phyloP scores from a whole-genome alignment of 2,113 vertebrate species.

The Chascanopsetta lugubris region DNA sequence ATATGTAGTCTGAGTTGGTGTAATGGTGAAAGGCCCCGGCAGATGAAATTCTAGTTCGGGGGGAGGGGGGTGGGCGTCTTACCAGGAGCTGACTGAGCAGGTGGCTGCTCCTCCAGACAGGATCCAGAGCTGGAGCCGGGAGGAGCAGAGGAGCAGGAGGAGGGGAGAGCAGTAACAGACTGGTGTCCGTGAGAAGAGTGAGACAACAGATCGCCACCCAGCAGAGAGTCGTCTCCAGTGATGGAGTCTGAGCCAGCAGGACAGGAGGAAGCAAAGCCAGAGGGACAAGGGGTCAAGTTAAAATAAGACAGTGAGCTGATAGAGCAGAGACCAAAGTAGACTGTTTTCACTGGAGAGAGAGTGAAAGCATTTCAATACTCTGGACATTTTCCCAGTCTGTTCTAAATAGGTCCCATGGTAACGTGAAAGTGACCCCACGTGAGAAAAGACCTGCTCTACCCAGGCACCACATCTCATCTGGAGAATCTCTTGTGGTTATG shows the following conservation, averaged over 20 bases:
- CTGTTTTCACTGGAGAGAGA: background rate
- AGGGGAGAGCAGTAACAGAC: conserved; percentile 70
- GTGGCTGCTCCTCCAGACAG: conserved; percentile 88
- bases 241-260: conserved; percentile 86
- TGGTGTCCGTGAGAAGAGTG: conserved; percentile 79
- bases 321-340: conserved; percentile 15
- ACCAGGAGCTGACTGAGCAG: conserved; percentile 89
- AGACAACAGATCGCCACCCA: conserved; percentile 92
- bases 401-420: no score
- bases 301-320: conserved; percentile 32
- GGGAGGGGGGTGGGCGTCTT: conserved; percentile 69
- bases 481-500: no score
- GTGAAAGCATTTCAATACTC: no score
- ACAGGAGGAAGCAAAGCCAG: conserved; percentile 59
- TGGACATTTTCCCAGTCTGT: no score
- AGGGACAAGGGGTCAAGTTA: conserved; percentile 27
- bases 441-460: no score
- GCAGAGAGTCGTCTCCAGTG: conserved; percentile 89
- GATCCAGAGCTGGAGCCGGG: conserved; percentile 58
- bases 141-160: conserved; percentile 65
- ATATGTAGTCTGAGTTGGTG: conserved; percentile 6
- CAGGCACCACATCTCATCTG: no score
- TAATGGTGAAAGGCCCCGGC: background rate
- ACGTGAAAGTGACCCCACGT: no score
- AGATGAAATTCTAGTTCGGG: conserved; percentile 21